Percentiles rank a stretch among this genome's conserved stretches.
phyloP scores from a whole-genome alignment of 2,888 invertebrate genomes.

The Synergus laeviventris region DNA sequence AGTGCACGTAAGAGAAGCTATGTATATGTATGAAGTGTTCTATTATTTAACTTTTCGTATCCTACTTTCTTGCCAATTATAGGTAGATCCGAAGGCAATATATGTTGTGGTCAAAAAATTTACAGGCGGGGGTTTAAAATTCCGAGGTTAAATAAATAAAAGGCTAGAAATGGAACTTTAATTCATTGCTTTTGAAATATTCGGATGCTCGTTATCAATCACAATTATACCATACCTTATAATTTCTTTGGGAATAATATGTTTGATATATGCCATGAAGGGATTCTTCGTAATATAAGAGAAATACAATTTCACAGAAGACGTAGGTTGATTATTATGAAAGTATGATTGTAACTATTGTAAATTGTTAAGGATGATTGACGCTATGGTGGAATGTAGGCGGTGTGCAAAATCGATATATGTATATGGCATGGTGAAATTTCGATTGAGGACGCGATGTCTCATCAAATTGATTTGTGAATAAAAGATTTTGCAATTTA shows the following conservation, averaged over 20 bases:
- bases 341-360: conserved; percentile 16
- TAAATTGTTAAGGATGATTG: conserved; percentile 5
- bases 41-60: conserved; percentile 27
- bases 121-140: too few relatives aligned
- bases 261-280: background rate
- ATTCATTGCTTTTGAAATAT: background rate
- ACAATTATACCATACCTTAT: background rate
- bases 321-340: conserved; percentile 16
- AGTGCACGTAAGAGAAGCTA: conserved; percentile 17
- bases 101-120: too few relatives aligned
- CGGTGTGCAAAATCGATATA: conserved; percentile 16
- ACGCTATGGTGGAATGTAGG: conserved; percentile 30
- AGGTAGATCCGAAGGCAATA: background rate
- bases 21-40: background rate
- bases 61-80: conserved; percentile 32
- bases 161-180: background rate
- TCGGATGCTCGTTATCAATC: too few relatives aligned
- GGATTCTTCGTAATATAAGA: background rate
- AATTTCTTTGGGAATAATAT: background rate
- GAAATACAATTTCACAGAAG: background rate
- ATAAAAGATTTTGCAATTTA: conserved; percentile 1
- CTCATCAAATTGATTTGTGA: conserved; percentile 6
- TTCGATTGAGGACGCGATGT: conserved; percentile 17
- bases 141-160: background rate
- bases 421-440: conserved; percentile 7